These are phyloP conservation scores for Hypanus sabinus DNA, from an alignment of 2,113 vertebrate species.

Conservation along the genomic window DNA sequence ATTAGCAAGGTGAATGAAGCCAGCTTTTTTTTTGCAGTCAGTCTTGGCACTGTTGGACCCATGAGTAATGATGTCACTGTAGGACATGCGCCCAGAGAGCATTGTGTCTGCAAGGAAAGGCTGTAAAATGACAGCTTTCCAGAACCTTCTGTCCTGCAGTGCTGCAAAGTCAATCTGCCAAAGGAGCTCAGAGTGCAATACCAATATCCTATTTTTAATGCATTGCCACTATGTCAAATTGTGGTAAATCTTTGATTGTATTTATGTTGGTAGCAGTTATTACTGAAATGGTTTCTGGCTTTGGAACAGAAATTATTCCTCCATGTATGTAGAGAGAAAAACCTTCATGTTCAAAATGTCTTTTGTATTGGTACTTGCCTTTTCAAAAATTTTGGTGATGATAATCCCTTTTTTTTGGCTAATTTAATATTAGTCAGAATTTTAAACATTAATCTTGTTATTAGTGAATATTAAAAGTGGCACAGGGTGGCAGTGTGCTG, in stretches of 20 bases:
- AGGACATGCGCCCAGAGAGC: background rate
- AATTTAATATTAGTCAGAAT: background rate
- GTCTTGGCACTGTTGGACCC: background rate
- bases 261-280: background rate
- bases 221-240: background rate
- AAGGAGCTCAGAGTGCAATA: background rate
- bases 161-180: too few species aligned
- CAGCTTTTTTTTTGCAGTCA: background rate
- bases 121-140: conserved; percentile 8
- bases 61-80: background rate
- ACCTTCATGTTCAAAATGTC: too few species aligned
- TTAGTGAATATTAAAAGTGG: background rate
- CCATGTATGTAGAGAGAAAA: background rate
- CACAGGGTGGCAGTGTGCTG: background rate
- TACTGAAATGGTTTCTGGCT: background rate
- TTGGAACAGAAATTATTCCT: background rate
- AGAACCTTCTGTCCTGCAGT: background rate
- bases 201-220: background rate
- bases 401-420: background rate
- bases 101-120: background rate
- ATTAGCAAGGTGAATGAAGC: background rate
- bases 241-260: background rate
- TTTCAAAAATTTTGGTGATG: background rate
- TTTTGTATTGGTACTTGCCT: background rate
- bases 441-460: background rate